These are phyloP conservation scores for Hymenochirus boettgeri DNA, from an alignment of 2,113 vertebrate genomes.

Conservation along the genomic window DNA sequence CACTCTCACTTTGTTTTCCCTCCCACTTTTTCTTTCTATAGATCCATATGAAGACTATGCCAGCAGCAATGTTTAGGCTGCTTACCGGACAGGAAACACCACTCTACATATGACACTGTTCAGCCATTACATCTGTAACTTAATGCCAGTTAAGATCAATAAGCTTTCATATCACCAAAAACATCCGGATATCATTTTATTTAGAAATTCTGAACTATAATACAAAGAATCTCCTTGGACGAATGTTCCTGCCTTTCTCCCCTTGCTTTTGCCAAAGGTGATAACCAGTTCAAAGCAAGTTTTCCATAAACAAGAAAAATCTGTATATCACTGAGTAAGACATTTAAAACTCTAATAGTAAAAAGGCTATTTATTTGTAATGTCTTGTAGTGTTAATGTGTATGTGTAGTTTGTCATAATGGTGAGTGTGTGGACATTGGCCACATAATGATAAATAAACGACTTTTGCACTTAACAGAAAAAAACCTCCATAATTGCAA, in stretches of 20 bases:
- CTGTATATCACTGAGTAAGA: slow-evolving; percentile 51
- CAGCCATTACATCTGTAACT: slow-evolving; percentile 28
- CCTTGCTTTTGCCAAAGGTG: slow-evolving; percentile 49
- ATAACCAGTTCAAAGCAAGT: slow-evolving; percentile 48
- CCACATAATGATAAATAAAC: slow-evolving; percentile 31
- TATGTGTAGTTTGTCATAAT: slow-evolving; percentile 56
- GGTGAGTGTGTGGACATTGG: slow-evolving; percentile 37
- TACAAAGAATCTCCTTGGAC: slow-evolving; percentile 43
- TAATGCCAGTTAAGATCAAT: slow-evolving; percentile 11
- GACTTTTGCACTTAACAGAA: background rate
- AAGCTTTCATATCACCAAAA: slow-evolving; percentile 39
- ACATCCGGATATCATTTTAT: no score
- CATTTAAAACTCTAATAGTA: slow-evolving; percentile 43
- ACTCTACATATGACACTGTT: slow-evolving; percentile 80
- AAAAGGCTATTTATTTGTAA: slow-evolving; percentile 64
- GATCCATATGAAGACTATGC: slow-evolving; percentile 99
- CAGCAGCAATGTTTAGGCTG: slow-evolving; percentile 96
- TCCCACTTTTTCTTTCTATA: slow-evolving; percentile 48
- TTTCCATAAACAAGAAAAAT: slow-evolving; percentile 47
- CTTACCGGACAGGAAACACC: slow-evolving; percentile 98
- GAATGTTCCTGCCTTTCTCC: slow-evolving; percentile 50
- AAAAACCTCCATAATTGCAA: background rate
- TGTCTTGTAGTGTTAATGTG: slow-evolving; percentile 56
- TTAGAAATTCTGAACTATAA: slow-evolving; percentile 50
- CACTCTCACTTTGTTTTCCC: no score